These are phyloP conservation scores for Whitmania pigra DNA, from an alignment of 1,140 invertebrate genomes.

Conservation along the genomic window DNA sequence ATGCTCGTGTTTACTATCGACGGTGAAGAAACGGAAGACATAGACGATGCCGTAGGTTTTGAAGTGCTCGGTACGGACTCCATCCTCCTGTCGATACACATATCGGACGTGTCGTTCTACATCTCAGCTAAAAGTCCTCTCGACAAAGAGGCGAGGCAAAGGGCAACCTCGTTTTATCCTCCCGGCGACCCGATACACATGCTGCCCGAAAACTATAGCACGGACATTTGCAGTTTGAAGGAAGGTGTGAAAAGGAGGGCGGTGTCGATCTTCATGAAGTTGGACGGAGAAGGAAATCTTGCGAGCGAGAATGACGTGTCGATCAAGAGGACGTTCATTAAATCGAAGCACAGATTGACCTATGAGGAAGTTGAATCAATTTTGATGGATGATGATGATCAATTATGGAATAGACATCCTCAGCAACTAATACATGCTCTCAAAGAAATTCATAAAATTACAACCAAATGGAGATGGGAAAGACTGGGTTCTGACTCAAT, in stretches of 20 bases:
- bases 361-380: conserved; percentile 30
- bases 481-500: neutral
- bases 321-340: conserved; percentile 29
- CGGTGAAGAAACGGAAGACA: conserved; percentile 87
- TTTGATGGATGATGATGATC: conserved; percentile 28
- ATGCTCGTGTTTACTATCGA: conserved; percentile 82
- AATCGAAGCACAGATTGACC: conserved; percentile 31
- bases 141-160: conserved; percentile 34
- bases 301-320: conserved; percentile 19
- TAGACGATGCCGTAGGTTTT: conserved; percentile 84
- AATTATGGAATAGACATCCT: conserved; percentile 25
- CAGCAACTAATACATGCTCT: conserved; percentile 26
- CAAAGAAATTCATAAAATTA: conserved; percentile 27
- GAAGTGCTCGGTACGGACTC: conserved; percentile 23
- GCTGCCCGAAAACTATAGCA: conserved; percentile 37
- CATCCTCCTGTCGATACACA: conserved; percentile 35
- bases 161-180: conserved; percentile 30
- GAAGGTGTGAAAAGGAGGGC: conserved; percentile 34
- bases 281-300: neutral
- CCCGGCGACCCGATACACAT: conserved; percentile 36
- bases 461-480: neutral
- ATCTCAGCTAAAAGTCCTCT: conserved; percentile 31
- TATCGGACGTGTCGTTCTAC: conserved; percentile 38
- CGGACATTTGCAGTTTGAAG: conserved; percentile 41
- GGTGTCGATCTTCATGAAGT: conserved; percentile 32